Base-by-base conservation (phyloP, 2,113 vertebrate genomes). In the Pachypanchax playfairii region DNA sequence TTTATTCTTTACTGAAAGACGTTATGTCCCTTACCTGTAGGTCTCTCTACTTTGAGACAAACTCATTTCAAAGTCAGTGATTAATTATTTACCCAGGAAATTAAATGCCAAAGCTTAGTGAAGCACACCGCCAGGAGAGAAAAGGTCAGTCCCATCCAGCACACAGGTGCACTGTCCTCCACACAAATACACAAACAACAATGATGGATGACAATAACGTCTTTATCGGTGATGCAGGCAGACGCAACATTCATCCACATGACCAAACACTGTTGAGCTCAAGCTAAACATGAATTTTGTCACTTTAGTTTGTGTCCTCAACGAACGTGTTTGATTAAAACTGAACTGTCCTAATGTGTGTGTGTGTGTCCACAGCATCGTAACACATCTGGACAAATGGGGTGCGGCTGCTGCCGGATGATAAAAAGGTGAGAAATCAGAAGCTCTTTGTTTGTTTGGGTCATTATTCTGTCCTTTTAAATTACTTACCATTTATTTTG, bases 321-420 rank as follows among this genome's bases (percentile, higher is more conserved):
- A n/a, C n/a, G 48, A 15, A 6, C 35, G 38, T 70, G 58, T 29
- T 36, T 11, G 41, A 61, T 75, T 36, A 54, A 75, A 65, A 18
- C 59, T 68, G 72, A 55, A 83, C 65, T 25, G 5, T 25, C n/a
- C n/a, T n/a, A n/a, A n/a, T 72, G 14, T 67, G 24, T 68, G 56
- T 10, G n/a, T 81, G 66, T 83, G 62, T 65, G 51, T 76, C 69
- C 65, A 28, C 87, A 92, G 91, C 78, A 77, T 62, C 65, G 64
- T 72, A 6, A 83, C 73, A 77, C 82, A 73, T 73, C 84, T 80
- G 88, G 80, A 94, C 96, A 97, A 93, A 99, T 99, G 97, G 97
- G 96, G 94, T 97, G 97, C 94, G 95, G 81, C 43, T 99, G 97
- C 93, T 99, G 97, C 92, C 91, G 95, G 92, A 96, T 98, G 93